These are phyloP conservation scores for Metridium senile DNA, from an alignment of 92 coral and sea anemone species.

Conservation along the genomic window DNA sequence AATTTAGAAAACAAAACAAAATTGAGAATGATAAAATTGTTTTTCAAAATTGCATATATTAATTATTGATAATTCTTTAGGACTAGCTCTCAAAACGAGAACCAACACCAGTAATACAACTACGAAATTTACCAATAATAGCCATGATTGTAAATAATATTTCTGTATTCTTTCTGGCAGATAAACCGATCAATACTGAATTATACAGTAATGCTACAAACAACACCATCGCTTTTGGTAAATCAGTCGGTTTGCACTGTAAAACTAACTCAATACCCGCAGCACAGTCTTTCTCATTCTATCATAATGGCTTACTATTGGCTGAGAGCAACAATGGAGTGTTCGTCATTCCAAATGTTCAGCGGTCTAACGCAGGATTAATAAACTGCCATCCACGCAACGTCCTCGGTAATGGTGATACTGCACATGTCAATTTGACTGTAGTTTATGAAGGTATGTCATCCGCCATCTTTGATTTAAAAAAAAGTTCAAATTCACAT, in stretches of 20 bases:
- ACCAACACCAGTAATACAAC: too few species aligned
- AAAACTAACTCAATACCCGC: conserved; percentile 44
- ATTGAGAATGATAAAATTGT: too few species aligned
- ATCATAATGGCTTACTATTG: conserved; percentile 26
- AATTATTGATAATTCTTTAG: too few species aligned
- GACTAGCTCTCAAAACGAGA: too few species aligned
- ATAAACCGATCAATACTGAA: conserved; percentile 33
- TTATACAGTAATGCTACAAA: conserved; percentile 8
- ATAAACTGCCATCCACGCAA: conserved; percentile 44
- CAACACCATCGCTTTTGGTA: conserved; percentile 25
- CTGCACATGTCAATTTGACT: conserved; percentile 31
- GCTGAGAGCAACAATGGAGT: conserved; percentile 18
- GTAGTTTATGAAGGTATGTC: conserved; percentile 9
- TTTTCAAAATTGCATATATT: too few species aligned
- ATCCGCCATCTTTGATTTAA: background rate
- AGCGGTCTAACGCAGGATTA: conserved; percentile 36
- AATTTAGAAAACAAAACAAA: too few species aligned
- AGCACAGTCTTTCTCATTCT: conserved; percentile 16
- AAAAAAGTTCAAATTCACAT: background rate
- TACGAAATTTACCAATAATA: too few species aligned
- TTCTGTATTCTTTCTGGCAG: conserved; percentile 2
- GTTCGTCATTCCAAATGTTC: background rate
- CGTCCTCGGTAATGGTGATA: conserved; percentile 37
- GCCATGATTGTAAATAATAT: too few species aligned
- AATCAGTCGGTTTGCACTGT: conserved; percentile 26